Conservation (phyloP, 2,113 vertebrate species). For the Mesocricetus auratus region DNA sequence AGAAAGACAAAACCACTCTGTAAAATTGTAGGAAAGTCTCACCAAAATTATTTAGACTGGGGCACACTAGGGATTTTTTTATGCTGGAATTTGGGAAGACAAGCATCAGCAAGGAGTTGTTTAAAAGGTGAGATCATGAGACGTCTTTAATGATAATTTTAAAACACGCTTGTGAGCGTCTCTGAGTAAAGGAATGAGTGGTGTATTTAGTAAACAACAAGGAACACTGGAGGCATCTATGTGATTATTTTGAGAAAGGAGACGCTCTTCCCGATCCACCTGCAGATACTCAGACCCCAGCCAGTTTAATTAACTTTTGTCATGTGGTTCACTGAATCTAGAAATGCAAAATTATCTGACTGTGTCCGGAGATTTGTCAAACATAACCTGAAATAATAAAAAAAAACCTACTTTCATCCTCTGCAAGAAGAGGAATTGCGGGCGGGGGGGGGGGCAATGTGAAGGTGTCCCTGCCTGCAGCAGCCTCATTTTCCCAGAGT, state of each 20-base stretch:
- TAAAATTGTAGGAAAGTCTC: not conserved
- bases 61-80: not conserved
- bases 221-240: slow-evolving; percentile 66
- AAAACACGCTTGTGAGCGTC: slow-evolving; percentile 61
- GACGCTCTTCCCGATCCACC: slow-evolving; percentile 76
- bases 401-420: slow-evolving; percentile 61
- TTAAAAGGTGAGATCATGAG: slow-evolving; percentile 16
- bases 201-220: slow-evolving; percentile 81
- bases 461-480: not conserved
- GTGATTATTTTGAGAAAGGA: slow-evolving; percentile 79
- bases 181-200: slow-evolving; percentile 74
- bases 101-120: not conserved
- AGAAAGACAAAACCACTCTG: not conserved
- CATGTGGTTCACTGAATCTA: slow-evolving; percentile 85
- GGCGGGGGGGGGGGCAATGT: not conserved
- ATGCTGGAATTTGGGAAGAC: not conserved
- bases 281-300: slow-evolving; percentile 80
- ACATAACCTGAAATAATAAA: slow-evolving; percentile 76
- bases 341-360: slow-evolving; percentile 82
- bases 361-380: slow-evolving; percentile 83
- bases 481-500: slow-evolving; percentile 41
- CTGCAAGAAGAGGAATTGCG: slow-evolving; percentile 8
- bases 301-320: slow-evolving; percentile 88
- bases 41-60: not conserved
- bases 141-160: slow-evolving; percentile 53